Percentiles rank a stretch among this genome's conserved stretches.
phyloP scores from a whole-genome alignment of 2,113 vertebrate genomes.

The Conger conger region DNA sequence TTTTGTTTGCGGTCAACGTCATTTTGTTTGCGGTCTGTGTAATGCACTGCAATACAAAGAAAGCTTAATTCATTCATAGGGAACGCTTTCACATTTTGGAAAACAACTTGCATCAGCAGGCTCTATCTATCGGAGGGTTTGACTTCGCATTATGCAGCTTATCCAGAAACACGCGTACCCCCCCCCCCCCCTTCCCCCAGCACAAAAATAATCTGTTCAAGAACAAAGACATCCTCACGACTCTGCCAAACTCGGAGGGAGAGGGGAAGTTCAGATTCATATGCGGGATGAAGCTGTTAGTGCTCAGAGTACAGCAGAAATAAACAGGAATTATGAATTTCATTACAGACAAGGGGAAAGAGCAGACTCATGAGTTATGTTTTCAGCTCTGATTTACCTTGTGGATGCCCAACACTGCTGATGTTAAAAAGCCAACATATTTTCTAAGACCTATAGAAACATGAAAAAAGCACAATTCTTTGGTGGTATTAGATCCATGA shows the following conservation, averaged over 20 bases:
- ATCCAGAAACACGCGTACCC: background rate
- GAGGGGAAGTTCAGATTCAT: background rate
- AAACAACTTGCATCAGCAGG: background rate
- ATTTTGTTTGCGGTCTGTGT: background rate
- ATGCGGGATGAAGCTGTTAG: background rate
- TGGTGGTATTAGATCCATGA: background rate
- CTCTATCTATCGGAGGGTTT: background rate
- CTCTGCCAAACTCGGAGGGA: background rate
- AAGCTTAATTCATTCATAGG: background rate
- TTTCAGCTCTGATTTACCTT: background rate
- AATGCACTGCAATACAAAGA: background rate
- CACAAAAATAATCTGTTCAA: background rate
- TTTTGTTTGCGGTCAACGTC: background rate
- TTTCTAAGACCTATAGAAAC: background rate
- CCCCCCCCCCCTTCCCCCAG: background rate
- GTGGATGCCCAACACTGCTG: background rate
- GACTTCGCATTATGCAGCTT: background rate
- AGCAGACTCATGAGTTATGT: background rate
- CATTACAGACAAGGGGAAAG: background rate
- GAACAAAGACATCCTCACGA: background rate
- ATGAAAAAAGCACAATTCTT: background rate
- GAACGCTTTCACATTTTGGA: background rate
- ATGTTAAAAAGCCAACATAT: background rate
- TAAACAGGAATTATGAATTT: constrained; percentile 7
- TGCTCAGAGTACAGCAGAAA: background rate